Evolutionary conservation across 1,140 invertebrate species (phyloP), one percentile per base, ranked within the genome.

Genomic region (Thrips palmi): DNA sequence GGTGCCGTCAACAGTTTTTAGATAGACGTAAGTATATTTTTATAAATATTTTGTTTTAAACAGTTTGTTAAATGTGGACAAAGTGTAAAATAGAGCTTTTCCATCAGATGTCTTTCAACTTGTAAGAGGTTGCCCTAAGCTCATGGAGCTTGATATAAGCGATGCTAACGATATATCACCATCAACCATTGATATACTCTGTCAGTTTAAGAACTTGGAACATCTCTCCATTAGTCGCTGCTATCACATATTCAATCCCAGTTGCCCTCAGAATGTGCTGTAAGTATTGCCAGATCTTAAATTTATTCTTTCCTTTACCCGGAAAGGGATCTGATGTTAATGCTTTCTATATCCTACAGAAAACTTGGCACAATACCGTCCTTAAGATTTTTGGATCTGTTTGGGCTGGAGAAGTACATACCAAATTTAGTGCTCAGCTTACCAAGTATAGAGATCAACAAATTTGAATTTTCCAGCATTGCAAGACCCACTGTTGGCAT

Each of bases 401-500:
- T 81, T 63, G 77, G 79, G 6, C 64, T 81, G 47, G 60, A 85
- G 36, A 67, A 63, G 11, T 68, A 69, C 34, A 57, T 57, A 1
- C 60, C 67, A 1, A 48, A 78, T 1, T 57, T 56, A 40, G 62
- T 65, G 1, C 55, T 85, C 18, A 64, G 57, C 44, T 62, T 62
- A 55, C 64, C 35, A 45, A 47, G 55, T 29, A 63, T 75, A 14
- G 60, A 69, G 49, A 63, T 81, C 19, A 80, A 80, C 50, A 69
- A 71, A 49, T 71, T 67, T 46, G 63, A 67, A 38, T 80, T 77
- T 57, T 84, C 83, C 46, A 78, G 75, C 2, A 71, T 92, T 17
- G 83, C 86, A 1, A 59, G 87, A 22, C 87, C 87, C 0, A 91
- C 86, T 1, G 82, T 88, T 8, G 85, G 84, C 1, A 70, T 76